phyloP scores from a whole-genome alignment of 1,140 invertebrate genomes.

The Aleiodes sp. region DNA sequence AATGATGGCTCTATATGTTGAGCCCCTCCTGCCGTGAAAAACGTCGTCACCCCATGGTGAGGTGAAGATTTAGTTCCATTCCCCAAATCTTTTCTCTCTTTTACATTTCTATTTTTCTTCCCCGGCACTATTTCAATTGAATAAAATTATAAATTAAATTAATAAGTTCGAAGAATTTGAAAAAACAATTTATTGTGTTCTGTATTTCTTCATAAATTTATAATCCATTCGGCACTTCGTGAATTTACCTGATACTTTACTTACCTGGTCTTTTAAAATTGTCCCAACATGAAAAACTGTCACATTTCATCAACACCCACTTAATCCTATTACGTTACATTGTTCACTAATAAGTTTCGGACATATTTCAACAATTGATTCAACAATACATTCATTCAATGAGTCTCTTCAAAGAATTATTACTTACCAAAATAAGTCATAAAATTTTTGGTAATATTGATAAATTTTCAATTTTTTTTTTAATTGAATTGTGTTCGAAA shows the following conservation, averaged over 20 bases:
- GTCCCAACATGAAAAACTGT: constrained; percentile 5
- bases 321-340: neutral
- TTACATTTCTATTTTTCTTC: too few relatives aligned
- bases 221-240: too few relatives aligned
- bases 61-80: constrained; percentile 55
- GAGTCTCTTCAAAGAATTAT: neutral
- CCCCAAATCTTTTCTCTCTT: constrained; percentile 31
- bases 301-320: neutral
- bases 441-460: neutral
- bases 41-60: constrained; percentile 61
- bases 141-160: too few relatives aligned
- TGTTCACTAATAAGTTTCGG: neutral
- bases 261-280: too few relatives aligned
- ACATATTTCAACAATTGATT: neutral
- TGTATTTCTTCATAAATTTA: too few relatives aligned
- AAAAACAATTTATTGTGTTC: too few relatives aligned
- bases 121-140: too few relatives aligned
- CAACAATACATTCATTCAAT: neutral
- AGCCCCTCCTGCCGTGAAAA: constrained; percentile 53
- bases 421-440: neutral
- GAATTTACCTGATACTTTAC: neutral
- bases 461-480: neutral
- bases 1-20: constrained; percentile 57
- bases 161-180: too few relatives aligned
- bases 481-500: neutral